Base-by-base conservation (phyloP, 2,797 vertebrate genomes). In the Staurois parvus region DNA sequence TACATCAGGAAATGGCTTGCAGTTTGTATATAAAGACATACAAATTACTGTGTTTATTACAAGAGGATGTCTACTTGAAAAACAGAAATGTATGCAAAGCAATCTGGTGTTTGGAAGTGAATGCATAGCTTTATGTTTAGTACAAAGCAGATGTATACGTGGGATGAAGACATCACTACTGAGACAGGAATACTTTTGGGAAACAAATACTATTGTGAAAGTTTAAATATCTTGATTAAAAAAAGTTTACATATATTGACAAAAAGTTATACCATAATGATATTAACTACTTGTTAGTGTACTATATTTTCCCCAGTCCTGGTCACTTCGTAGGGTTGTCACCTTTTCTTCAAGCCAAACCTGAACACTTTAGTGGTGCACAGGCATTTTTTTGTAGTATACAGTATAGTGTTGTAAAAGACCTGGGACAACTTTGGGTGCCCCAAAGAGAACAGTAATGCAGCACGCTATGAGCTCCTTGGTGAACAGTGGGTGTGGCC, bases 41-140 rank as follows among this genome's bases (percentile, higher is more conserved):
- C 34, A 72, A 70, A 70, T 70, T 19, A 70, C 30, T 34, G 21
- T 78, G 52, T 78, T 67, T 64, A 78, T 78, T 78, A 78, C 26
- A 26, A 15, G 77, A 59, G 21, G 52, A 59, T 59, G 52, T 24
- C 52, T 67, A 32, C 76, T 67, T 40, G 11, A 59, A 26, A 66
- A 76, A 67, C 17, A 67, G 56, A 21, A 78, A 66, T 34, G 56
- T 62, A 78, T 67, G 76, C 34, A 66, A 66, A 37, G 76, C 56
- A 78, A 78, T 78, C 59, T 78, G 59, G 59, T 42, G 32, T 52
- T 76, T 62, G 75, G 75, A 52, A 40, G 32, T 19, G 30, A 78
- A 62, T 26, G 34, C 19, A 21, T 77, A 24, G 19, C 52, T 78
- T 42, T 78, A 52, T 40, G 64, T 78, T 26, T 78, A 40, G 76